Evolutionary conservation across 2,113 vertebrate species (phyloP), one percentile per base, ranked within the genome.

Genomic region (Eclectus roratus): DNA sequence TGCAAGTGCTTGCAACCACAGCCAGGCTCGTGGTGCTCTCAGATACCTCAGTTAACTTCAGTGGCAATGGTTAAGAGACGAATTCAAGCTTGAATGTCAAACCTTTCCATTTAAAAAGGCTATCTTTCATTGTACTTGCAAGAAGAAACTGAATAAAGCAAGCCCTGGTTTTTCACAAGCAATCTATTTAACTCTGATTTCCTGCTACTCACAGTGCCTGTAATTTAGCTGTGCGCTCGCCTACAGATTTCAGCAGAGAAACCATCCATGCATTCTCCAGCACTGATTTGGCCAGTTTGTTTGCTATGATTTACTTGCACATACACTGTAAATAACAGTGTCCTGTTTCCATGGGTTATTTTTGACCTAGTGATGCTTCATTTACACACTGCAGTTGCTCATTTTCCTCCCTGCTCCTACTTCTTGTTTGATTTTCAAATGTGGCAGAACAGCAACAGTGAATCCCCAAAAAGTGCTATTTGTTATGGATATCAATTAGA

Each of bases 211-310:
- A 0, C 15, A 70, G 35, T 56, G 61, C 24, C 24, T 69, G 14
- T 71, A 86, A 87, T 69, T 92, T 61, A 58, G 19, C 37, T 0
- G 0, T 69, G n/a, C 80, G 28, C 28, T 89, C 0, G 0, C 17
- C 13, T 66, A 43, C 33, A n/a, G 33, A 37, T 84, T 81, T 82
- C 37, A 80, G 53, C 24, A 80, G 35, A 88, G 41, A 52, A 91
- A 77, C 12, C 7, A 65, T 47, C 24, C 3, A 0, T 50, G 20
- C 33, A 18, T 70, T 76, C 44, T 56, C 19, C 46, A 65, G 64
- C 24, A 68, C 17, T 2, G 2, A 33, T 37, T 19, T 85, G 33
- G 41, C 41, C 55, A 31, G 25, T 53, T 37, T 68, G 41, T 47
- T 85, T 85, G 37, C 47, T 56, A 17, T 52, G n/a, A 77, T 73